Evolutionary conservation across 1,140 invertebrate genomes (phyloP).

Genomic region (Apis dorsata): DNA sequence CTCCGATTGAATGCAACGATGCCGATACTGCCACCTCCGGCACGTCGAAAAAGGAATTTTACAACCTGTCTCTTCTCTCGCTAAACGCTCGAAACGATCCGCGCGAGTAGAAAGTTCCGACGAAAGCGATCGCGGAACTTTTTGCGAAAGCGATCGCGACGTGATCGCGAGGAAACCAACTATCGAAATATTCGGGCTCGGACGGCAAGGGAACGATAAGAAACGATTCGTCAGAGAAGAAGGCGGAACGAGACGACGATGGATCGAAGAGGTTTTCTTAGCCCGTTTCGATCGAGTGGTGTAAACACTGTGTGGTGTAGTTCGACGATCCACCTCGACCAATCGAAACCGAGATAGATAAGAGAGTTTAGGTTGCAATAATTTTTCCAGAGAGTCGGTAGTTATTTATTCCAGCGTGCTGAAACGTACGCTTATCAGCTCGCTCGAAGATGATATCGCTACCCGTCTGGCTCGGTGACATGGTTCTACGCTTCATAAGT

Average conservation of each 20-base stretch:
- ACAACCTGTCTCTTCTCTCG: not conserved
- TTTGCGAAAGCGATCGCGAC: not conserved
- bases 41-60: not conserved
- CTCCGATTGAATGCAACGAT: constrained; percentile 46
- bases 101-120: not conserved
- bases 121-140: not conserved
- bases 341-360: constrained; percentile 38
- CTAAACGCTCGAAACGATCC: not conserved
- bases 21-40: constrained; percentile 5
- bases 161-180: not conserved
- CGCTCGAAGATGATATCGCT: constrained; percentile 31
- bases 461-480: constrained; percentile 49
- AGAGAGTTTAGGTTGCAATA: constrained; percentile 39
- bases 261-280: constrained; percentile 2
- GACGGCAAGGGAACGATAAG: not conserved
- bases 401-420: constrained; percentile 56
- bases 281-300: not conserved
- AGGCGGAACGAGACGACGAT: not conserved
- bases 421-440: constrained; percentile 58
- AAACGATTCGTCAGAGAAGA: not conserved
- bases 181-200: not conserved
- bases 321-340: constrained; percentile 6
- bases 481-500: constrained; percentile 33
- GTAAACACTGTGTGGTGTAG: not conserved
- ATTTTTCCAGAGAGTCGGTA: constrained; percentile 36